These are phyloP conservation scores for Acropternis orthonyx DNA, from an alignment of 2,797 vertebrate genomes.

Conservation along the genomic window DNA sequence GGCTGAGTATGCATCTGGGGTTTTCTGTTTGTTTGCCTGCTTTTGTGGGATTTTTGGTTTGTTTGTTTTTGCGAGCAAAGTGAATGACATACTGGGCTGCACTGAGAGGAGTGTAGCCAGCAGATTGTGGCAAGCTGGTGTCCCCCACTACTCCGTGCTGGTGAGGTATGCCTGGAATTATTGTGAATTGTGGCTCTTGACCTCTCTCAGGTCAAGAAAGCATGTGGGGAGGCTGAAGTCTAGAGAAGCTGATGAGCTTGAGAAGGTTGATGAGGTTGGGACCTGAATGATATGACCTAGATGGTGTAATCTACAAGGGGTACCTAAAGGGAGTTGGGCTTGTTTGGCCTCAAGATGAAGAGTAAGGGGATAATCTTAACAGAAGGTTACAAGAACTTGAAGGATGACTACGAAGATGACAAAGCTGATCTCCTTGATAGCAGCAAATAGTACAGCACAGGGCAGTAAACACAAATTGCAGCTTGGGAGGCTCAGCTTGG, in stretches of 20 bases:
- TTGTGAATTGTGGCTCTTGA: neutral
- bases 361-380: neutral
- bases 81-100: neutral
- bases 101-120: neutral
- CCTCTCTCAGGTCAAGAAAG: neutral
- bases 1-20: accelerated
- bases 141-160: neutral
- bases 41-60: neutral
- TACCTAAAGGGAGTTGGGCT: neutral
- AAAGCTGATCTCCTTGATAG: neutral
- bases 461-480: neutral
- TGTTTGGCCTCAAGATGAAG: neutral
- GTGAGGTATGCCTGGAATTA: neutral
- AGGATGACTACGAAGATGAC: neutral
- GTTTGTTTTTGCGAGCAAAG: neutral
- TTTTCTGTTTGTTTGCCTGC: neutral
- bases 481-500: neutral
- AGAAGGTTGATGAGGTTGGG: neutral
- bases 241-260: neutral
- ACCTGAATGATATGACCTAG: neutral
- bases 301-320: neutral
- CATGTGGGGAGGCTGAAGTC: neutral
- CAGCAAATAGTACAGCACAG: neutral
- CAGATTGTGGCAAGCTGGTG: neutral
- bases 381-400: neutral